A percentile compares a stretch with the other conserved stretches of the same genome.
Evolutionary conservation across 2,797 vertebrate genomes (phyloP).

Genomic region (Champsocephalus gunnari): DNA sequence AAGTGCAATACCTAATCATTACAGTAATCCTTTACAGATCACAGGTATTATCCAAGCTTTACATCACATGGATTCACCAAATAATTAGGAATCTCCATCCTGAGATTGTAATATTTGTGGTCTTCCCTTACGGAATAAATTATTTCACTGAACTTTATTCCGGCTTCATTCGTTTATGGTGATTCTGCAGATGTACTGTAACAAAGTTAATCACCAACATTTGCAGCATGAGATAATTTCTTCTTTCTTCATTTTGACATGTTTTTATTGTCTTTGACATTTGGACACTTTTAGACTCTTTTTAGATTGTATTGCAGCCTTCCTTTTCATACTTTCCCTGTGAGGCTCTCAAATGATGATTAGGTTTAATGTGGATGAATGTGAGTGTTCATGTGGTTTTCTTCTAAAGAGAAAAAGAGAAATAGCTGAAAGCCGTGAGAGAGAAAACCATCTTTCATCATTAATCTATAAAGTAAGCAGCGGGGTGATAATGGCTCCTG

Average conservation of each 20-base stretch:
- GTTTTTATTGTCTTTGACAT: neutral
- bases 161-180: neutral
- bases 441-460: slow-evolving; percentile 32
- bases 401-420: slow-evolving; percentile 12
- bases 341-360: neutral
- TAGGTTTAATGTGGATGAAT: neutral
- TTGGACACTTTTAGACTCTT: neutral
- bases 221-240: neutral
- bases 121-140: too few species aligned
- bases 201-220: neutral
- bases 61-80: neutral
- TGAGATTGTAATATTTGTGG: neutral
- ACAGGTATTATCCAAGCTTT: neutral
- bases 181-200: neutral
- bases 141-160: too few species aligned
- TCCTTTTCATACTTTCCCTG: neutral
- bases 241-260: neutral
- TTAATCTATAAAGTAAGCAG: slow-evolving; percentile 44
- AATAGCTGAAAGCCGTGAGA: slow-evolving; percentile 1
- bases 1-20: neutral
- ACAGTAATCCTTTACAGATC: neutral
- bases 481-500: slow-evolving; percentile 38
- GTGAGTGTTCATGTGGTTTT: neutral
- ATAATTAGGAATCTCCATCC: neutral
- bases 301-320: too few species aligned